phyloP scores from a whole-genome alignment of 2,888 invertebrate species.

The Netelia fuscicornis region DNA sequence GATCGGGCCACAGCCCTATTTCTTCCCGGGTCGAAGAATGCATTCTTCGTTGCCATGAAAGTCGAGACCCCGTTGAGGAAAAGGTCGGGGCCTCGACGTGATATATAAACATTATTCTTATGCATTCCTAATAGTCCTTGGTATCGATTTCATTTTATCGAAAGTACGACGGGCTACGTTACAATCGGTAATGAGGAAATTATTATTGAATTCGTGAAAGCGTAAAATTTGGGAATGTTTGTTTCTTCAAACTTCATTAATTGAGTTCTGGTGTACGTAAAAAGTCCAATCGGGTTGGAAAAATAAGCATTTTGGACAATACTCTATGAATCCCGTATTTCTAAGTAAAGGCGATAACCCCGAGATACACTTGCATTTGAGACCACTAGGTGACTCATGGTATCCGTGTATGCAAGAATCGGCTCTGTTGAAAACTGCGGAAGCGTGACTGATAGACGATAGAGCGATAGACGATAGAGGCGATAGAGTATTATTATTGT shows the following conservation, averaged over 20 bases:
- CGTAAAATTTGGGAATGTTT: not conserved
- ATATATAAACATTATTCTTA: slow-evolving; percentile 64
- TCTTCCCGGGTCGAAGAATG: slow-evolving; percentile 40
- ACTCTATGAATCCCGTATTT: no score
- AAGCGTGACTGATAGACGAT: slow-evolving; percentile 75
- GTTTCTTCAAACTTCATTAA: no score
- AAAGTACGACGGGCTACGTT: not conserved
- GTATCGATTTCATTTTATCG: slow-evolving; percentile 74
- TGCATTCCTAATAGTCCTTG: slow-evolving; percentile 74
- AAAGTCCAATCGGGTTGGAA: no score
- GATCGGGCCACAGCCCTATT: slow-evolving; percentile 53
- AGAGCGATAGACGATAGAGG: slow-evolving; percentile 65
- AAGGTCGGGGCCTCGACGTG: slow-evolving; percentile 44
- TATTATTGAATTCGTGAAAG: not conserved
- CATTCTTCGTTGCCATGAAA: not conserved
- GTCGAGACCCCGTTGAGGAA: not conserved
- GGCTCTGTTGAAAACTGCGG: slow-evolving; percentile 77
- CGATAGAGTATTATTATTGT: not conserved
- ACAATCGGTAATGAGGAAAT: not conserved
- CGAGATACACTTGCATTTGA: not conserved
- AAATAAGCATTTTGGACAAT: no score
- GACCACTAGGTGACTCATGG: slow-evolving; percentile 72
- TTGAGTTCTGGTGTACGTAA: no score
- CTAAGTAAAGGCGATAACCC: not conserved
- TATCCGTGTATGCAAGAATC: slow-evolving; percentile 78